Evolutionary conservation across 1,140 invertebrate genomes (phyloP).

Genomic region (Agraylea sexmaculata): DNA sequence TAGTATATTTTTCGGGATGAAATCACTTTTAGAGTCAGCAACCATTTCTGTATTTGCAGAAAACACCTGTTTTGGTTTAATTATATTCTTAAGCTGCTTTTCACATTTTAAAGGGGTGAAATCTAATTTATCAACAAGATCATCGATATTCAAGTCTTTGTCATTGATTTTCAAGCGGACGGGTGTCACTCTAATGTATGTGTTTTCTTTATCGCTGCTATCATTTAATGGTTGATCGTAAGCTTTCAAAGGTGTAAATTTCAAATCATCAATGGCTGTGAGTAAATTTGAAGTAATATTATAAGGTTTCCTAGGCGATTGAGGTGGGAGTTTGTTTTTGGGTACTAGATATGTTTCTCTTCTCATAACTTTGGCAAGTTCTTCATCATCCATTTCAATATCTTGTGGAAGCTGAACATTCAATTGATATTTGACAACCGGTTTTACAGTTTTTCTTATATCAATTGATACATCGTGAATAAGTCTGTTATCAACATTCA

Average conservation of each 20-base stretch:
- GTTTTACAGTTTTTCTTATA: not conserved
- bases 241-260: conserved; percentile 13
- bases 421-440: not conserved
- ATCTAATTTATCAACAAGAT: not conserved
- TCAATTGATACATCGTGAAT: conserved; percentile 7
- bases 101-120: not conserved
- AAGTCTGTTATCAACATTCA: not conserved
- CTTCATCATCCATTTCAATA: not conserved
- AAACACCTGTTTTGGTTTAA: not conserved
- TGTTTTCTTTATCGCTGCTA: not conserved
- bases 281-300: conserved; percentile 2
- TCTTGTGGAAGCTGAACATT: not conserved
- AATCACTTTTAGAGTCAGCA: no score
- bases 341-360: conserved; percentile 12
- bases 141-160: conserved; percentile 1
- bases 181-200: not conserved
- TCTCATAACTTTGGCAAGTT: not conserved
- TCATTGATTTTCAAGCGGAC: not conserved
- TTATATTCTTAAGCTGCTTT: not conserved
- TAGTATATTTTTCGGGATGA: conserved; percentile 12
- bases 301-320: conserved; percentile 1
- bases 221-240: conserved; percentile 1
- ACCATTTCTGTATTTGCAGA: not conserved
- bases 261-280: conserved; percentile 10
- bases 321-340: conserved; percentile 1